These are phyloP conservation scores for Hedya salicella DNA, from an alignment of 2,888 invertebrate species.

Conservation along the genomic window DNA sequence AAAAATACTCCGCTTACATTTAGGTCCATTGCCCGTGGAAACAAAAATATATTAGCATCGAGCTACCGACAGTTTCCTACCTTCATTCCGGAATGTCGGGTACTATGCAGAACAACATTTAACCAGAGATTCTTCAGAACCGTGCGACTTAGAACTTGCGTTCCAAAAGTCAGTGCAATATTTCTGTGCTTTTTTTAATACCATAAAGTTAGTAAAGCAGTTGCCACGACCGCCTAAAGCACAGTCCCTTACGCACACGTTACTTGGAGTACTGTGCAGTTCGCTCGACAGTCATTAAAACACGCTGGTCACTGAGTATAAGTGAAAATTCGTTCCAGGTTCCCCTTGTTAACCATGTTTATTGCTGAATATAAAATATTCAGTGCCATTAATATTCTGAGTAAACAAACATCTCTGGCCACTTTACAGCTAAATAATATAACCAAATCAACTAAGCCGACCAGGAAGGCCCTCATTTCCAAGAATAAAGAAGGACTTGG, in stretches of 20 bases:
- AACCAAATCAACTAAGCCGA: constrained; percentile 38
- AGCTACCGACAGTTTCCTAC: background rate
- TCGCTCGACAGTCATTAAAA: too few species aligned
- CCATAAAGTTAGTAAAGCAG: too few species aligned
- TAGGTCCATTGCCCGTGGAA: background rate
- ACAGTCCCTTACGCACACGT: too few species aligned
- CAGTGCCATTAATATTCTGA: constrained; percentile 10
- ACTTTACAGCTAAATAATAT: constrained; percentile 36
- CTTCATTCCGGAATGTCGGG: background rate
- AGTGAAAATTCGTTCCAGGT: background rate
- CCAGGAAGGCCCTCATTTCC: constrained; percentile 31
- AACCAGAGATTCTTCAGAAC: background rate
- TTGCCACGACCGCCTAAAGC: too few species aligned
- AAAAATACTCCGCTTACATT: constrained; percentile 36
- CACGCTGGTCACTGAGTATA: background rate
- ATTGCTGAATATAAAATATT: constrained; percentile 4
- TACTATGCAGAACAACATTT: background rate
- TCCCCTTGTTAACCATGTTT: background rate
- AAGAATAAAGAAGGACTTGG: constrained; percentile 39
- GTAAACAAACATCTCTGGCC: too few species aligned
- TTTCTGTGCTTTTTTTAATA: too few species aligned
- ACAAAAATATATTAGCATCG: constrained; percentile 10
- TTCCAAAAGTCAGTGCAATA: background rate
- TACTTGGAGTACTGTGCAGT: too few species aligned
- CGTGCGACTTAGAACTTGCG: background rate